These are phyloP conservation scores for Astropecten irregularis DNA, from an alignment of 53 echinoderm and acorn worm species.

Conservation along the genomic window DNA sequence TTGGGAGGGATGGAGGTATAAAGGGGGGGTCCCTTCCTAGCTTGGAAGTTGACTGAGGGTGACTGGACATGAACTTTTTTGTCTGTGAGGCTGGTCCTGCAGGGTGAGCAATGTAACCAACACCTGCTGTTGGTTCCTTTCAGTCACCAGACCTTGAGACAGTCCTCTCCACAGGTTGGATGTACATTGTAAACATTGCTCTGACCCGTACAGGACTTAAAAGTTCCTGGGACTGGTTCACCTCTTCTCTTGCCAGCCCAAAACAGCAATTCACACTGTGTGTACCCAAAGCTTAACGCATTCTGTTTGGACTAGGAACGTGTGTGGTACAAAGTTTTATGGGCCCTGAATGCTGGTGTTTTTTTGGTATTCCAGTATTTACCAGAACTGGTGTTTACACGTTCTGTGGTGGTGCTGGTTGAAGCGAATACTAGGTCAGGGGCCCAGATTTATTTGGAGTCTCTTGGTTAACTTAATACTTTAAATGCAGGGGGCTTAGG, in stretches of 20 bases:
- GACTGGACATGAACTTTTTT: not conserved
- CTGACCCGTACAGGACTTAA: not conserved
- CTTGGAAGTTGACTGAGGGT: too few species aligned
- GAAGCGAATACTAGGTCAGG: not conserved
- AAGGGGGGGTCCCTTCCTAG: too few species aligned
- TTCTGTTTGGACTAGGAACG: too few species aligned
- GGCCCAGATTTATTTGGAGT: conserved; percentile 26
- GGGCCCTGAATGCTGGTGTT: not conserved
- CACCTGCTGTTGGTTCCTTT: not conserved
- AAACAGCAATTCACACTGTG: conserved; percentile 15
- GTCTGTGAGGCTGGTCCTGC: not conserved
- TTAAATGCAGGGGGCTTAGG: conserved; percentile 20
- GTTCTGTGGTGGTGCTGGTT: not conserved
- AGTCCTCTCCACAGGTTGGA: conserved; percentile 12
- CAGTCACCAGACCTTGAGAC: conserved; percentile 3
- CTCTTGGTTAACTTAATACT: conserved; percentile 34
- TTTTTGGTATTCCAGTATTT: conserved; percentile 4
- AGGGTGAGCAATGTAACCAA: too few species aligned
- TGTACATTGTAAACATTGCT: not conserved
- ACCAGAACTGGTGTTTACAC: conserved; percentile 15
- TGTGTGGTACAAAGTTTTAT: conserved; percentile 23
- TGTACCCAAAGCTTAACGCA: too few species aligned
- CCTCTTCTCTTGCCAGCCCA: not conserved
- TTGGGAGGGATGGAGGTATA: too few species aligned
- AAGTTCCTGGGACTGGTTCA: not conserved